Evolutionary conservation across 2,888 invertebrate genomes (phyloP).

Genomic region (Galerucella nymphaeae): DNA sequence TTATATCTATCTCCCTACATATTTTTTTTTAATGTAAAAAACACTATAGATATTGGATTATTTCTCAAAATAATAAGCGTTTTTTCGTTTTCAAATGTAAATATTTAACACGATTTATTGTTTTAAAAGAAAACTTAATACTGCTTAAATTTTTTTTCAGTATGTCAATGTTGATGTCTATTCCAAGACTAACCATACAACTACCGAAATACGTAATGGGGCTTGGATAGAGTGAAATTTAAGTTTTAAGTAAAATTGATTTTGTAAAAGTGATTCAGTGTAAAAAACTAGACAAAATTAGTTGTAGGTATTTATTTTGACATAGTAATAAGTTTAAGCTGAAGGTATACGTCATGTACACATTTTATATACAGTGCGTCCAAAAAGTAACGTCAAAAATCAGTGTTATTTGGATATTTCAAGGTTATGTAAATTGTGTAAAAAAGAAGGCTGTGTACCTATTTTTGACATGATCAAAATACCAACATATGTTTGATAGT

Average conservation of each 20-base stretch:
- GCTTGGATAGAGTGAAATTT: conserved; percentile 69
- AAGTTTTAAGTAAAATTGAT: conserved; percentile 18
- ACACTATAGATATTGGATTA: background rate
- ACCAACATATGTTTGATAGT: conserved; percentile 35
- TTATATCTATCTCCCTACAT: background rate
- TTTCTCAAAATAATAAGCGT: background rate
- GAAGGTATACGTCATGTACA: background rate
- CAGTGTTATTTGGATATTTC: too few species aligned
- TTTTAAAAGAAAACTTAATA: background rate
- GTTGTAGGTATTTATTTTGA: conserved; percentile 10
- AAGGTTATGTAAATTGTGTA: background rate
- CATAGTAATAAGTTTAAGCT: background rate
- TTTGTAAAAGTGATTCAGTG: conserved; percentile 8
- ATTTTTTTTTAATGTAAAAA: background rate
- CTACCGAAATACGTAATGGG: conserved; percentile 89
- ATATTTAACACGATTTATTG: background rate
- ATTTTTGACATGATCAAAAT: conserved; percentile 48
- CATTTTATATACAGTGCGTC: too few species aligned
- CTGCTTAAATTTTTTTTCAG: conserved; percentile 67
- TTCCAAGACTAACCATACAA: conserved; percentile 84
- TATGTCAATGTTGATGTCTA: conserved; percentile 87
- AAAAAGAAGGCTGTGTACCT: conserved; percentile 46
- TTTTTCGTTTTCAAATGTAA: background rate
- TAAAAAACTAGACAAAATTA: background rate
- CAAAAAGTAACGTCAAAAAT: too few species aligned